Conservation (phyloP, 1,140 invertebrate genomes). For the Drosophila melanogaster region Release_6_plus_ISO1_MT NT_033777.3:7464001-7464500, state of each 20-base stretch:
- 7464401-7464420: slow-evolving; percentile 41
- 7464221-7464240: slow-evolving; percentile 72
- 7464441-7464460: slow-evolving; percentile 11
- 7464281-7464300: slow-evolving; percentile 11
- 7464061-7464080: slow-evolving; percentile 37
- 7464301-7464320: slow-evolving; percentile 65
- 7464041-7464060: slow-evolving; percentile 49
- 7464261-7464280: slow-evolving; percentile 9
- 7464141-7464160: slow-evolving; percentile 25
- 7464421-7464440: slow-evolving; percentile 11
- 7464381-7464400: slow-evolving; percentile 68
- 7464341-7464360: slow-evolving; percentile 59
- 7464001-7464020: slow-evolving; percentile 49
- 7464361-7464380: slow-evolving; percentile 49
- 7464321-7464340: slow-evolving; percentile 53
- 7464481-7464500: slow-evolving; percentile 22
- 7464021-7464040: slow-evolving; percentile 49
- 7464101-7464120: slow-evolving; percentile 45
- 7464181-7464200: slow-evolving; percentile 53
- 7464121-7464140: slow-evolving; percentile 1
- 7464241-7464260: slow-evolving; percentile 41
- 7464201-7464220: slow-evolving; percentile 72
- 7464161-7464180: slow-evolving; percentile 40
- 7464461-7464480: slow-evolving; percentile 38
- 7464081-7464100: slow-evolving; percentile 59